These are phyloP conservation scores for Abrostola tripartita DNA, from an alignment of 2,888 invertebrate species.

Conservation along the genomic window DNA sequence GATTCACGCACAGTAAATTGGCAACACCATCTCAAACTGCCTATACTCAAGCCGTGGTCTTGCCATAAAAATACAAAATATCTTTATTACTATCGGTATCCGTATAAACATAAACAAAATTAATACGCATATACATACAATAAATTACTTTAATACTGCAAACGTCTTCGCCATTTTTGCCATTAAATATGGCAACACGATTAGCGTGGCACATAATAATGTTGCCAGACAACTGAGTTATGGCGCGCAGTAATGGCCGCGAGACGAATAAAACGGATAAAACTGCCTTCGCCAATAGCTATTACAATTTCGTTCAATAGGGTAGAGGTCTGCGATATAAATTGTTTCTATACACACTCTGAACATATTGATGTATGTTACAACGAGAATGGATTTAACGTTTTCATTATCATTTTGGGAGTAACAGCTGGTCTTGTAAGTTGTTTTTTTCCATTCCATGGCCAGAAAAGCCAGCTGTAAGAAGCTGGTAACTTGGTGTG, in stretches of 20 bases:
- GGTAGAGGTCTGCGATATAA: conserved; percentile 26
- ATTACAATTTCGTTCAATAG: conserved; percentile 39
- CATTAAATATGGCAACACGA: conserved; percentile 67
- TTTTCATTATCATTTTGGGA: background rate
- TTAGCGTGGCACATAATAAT: conserved; percentile 66
- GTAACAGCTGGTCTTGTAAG: background rate
- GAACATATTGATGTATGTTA: conserved; percentile 15
- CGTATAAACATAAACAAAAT: conserved; percentile 31
- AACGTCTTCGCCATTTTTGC: conserved; percentile 59
- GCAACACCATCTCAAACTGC: background rate
- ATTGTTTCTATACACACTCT: conserved; percentile 26
- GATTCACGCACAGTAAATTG: background rate
- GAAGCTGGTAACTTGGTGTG: too few relatives aligned
- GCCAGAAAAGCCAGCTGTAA: too few relatives aligned
- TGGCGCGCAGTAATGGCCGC: conserved; percentile 61
- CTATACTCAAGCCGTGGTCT: background rate
- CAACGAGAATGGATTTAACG: background rate
- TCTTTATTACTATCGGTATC: conserved; percentile 23
- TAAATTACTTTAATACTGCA: conserved; percentile 46
- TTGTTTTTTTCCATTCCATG: too few relatives aligned
- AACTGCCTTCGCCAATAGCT: conserved; percentile 45
- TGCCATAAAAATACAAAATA: conserved; percentile 34
- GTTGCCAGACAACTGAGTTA: conserved; percentile 67
- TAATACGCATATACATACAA: conserved; percentile 30
- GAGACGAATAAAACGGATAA: conserved; percentile 53